A percentile compares a stretch with the other conserved stretches of the same genome.
Evolutionary conservation across 2,113 vertebrate species (phyloP).

Genomic region (Corythornis cristatus): DNA sequence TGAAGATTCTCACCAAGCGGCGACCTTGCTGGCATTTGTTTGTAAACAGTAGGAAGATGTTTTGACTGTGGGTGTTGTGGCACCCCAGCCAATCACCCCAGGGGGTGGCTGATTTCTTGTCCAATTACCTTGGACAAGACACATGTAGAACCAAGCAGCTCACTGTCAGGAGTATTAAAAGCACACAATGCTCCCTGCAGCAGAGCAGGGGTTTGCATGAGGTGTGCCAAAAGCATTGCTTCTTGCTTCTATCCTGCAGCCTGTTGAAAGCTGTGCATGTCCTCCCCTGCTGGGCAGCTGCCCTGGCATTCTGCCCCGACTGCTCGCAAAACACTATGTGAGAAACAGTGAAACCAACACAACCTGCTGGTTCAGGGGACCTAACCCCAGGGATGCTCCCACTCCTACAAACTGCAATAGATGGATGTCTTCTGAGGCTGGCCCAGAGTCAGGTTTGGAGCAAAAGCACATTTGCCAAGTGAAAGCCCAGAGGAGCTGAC

Average conservation of each 20-base stretch:
- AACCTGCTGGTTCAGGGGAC: not conserved
- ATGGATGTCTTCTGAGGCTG: not conserved
- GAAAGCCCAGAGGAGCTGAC: not conserved
- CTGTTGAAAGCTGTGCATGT: not conserved
- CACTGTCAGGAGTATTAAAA: not conserved
- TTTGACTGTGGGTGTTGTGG: no score
- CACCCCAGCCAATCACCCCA: no score
- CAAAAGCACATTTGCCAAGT: not conserved
- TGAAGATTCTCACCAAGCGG: no score
- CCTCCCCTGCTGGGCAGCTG: not conserved
- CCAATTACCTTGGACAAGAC: not conserved
- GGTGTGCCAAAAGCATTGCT: slow-evolving; percentile 32
- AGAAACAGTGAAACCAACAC: slow-evolving; percentile 10
- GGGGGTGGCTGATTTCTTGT: no score
- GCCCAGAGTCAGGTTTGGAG: not conserved
- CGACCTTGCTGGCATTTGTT: no score
- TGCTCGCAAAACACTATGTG: not conserved
- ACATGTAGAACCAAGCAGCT: not conserved
- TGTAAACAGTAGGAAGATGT: no score
- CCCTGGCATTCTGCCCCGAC: slow-evolving; percentile 22
- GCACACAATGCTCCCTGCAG: not conserved
- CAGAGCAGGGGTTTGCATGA: not conserved
- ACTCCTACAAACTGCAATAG: not conserved
- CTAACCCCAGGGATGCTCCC: not conserved
- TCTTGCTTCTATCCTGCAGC: not conserved